Conservation (phyloP, 2,113 vertebrate species). For the Erythrocercus mccallii region DNA sequence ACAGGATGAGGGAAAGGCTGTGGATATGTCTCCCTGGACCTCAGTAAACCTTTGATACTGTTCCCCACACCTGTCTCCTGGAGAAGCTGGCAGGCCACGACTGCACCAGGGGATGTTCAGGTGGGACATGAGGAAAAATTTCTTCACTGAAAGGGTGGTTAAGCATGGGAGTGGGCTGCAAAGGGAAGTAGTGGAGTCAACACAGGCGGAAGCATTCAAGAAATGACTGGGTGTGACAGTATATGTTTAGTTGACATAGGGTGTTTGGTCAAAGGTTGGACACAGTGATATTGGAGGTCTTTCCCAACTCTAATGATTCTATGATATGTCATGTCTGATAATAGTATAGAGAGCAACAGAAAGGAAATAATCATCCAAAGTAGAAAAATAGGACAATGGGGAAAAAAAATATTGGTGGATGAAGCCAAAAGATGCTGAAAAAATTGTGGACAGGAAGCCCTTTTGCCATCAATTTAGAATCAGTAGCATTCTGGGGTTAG, state of each 20-base stretch:
- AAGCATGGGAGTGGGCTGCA: not conserved
- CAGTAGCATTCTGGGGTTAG: accelerated
- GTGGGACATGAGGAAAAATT: not conserved
- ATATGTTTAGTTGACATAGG: not conserved
- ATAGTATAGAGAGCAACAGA: not conserved
- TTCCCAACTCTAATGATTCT: not conserved
- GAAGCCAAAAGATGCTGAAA: not conserved
- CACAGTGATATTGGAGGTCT: accelerated
- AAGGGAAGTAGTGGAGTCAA: not conserved
- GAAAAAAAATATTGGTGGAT: not conserved
- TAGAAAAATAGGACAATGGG: not conserved
- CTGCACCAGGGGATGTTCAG: not conserved
- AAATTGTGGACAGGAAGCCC: not conserved
- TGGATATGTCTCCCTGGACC: not conserved
- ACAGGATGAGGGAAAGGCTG: not conserved
- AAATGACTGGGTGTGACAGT: not conserved
- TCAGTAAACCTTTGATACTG: no score
- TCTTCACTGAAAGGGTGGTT: not conserved
- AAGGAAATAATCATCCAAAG: not conserved
- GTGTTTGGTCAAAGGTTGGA: not conserved
- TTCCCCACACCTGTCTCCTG: not conserved
- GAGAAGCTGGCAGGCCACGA: not conserved
- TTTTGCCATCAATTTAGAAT: not conserved
- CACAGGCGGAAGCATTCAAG: not conserved
- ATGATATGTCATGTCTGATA: not conserved